These are phyloP conservation scores for Peromyscus leucopus DNA, from an alignment of 2,113 vertebrate species.

Conservation along the genomic window DNA sequence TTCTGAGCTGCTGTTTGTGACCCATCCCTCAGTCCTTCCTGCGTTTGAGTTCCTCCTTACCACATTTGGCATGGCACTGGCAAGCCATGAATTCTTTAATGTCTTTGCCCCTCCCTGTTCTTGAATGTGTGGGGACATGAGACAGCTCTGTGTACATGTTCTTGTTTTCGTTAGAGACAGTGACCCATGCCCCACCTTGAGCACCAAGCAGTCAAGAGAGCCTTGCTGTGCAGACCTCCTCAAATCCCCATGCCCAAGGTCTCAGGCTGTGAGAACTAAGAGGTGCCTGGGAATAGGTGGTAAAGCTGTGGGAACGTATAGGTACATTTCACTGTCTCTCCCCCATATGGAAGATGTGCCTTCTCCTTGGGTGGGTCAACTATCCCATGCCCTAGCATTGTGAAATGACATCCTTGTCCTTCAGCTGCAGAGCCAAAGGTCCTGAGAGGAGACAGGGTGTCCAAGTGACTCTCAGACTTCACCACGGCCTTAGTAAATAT, in stretches of 20 bases:
- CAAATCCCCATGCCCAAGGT: too few species aligned
- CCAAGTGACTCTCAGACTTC: neutral
- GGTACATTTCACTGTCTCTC: neutral
- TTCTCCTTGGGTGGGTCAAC: rapidly evolving
- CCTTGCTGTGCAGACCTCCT: rapidly evolving
- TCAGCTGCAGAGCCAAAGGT: neutral
- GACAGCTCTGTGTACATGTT: neutral
- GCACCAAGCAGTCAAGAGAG: neutral
- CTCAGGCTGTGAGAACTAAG: rapidly evolving
- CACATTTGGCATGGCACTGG: rapidly evolving
- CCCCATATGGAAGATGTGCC: rapidly evolving
- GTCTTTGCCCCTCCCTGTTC: neutral
- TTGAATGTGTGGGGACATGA: neutral
- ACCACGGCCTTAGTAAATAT: neutral
- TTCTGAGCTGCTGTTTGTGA: rapidly evolving
- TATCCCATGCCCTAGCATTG: neutral
- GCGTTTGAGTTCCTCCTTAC: neutral
- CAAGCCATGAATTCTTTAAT: too few species aligned
- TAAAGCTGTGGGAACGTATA: neutral
- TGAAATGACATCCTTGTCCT: neutral
- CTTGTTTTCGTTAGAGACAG: neutral
- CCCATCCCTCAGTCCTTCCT: too few species aligned
- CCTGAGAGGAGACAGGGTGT: too few species aligned
- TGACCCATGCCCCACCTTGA: neutral
- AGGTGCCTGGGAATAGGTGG: rapidly evolving